Evolutionary conservation across 2,888 invertebrate genomes (phyloP), one percentile per base, ranked within the genome.

Genomic region (Cataglyphis livida): DNA sequence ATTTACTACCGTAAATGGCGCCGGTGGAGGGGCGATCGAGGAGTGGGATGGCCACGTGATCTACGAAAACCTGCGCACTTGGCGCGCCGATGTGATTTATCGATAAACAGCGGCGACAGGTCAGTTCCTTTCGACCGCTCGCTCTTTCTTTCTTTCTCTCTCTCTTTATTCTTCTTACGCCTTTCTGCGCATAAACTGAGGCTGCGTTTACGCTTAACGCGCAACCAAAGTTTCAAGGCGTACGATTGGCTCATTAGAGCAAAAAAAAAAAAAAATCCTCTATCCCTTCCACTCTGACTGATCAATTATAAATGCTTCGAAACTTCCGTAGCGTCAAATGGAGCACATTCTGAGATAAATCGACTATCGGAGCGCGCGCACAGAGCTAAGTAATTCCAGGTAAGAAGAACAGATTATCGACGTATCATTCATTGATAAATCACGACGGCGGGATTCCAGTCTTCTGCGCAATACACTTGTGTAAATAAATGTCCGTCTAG

Each of bases 1-100:
- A 93, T 91, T 91, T 87, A 85, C 89, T 88, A 90, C 92, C 92
- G 92, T 92, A 92, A 92, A 91, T 90, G 93, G 92, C 89, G 88
- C 84, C 90, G 76, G 65, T 41, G 21, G 74, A 48, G 86, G 88
- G 74, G 64, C 28, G 12, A 57, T 10, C 41, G 78, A 83, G 48
- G 21, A 48, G 62, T 86, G 89, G 90, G 88, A 83, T 7, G 51
- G 70, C 88, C 92, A 92, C 90, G 89, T 93, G 93, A 92, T 61
- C 68, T 10, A 1, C 0, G 7, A 25, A 10, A 12, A 71, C 38
- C 0, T 78, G 78, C 78, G 78, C 41, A n/a, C 10, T 6, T 41
- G 78, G 71, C 74, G 84, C 79, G 18, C 21, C 9, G 18, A 57
- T 32, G 78, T 70, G 71, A 79, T 79, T 79, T 79, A 79, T 78